Percentiles rank a stretch among this genome's conserved stretches.
These are phyloP conservation scores for Microctonus aethiopoides DNA, from an alignment of 2,888 invertebrate species.

Conservation along the genomic window DNA sequence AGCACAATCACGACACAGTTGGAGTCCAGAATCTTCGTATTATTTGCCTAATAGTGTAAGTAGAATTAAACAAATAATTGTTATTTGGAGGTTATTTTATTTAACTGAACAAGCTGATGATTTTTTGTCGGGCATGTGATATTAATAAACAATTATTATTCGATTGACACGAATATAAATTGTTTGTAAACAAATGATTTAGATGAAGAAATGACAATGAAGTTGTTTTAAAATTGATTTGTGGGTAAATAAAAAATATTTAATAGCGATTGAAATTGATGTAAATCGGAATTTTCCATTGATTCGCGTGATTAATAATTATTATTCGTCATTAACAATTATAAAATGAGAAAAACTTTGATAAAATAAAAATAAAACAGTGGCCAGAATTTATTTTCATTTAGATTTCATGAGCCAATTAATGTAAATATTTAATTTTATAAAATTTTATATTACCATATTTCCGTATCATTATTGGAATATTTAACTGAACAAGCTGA, in stretches of 20 bases:
- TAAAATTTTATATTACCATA: slow-evolving; percentile 74
- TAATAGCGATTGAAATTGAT: too few species aligned
- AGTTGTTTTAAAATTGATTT: too few species aligned
- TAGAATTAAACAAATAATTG: neutral
- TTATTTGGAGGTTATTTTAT: slow-evolving; percentile 60
- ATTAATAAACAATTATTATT: neutral
- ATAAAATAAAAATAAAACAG: neutral
- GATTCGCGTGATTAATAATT: too few species aligned
- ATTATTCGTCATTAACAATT: too few species aligned
- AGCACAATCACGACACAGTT: slow-evolving; percentile 71
- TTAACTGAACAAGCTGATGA: slow-evolving; percentile 76
- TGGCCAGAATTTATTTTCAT: neutral
- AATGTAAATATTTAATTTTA: too few species aligned
- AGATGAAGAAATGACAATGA: too few species aligned
- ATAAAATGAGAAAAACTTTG: neutral
- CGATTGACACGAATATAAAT: neutral
- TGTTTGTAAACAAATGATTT: too few species aligned
- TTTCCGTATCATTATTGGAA: slow-evolving; percentile 78
- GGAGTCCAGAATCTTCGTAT: slow-evolving; percentile 71
- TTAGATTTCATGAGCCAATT: neutral
- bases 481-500: slow-evolving; percentile 76
- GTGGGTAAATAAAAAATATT: too few species aligned
- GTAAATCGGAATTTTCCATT: too few species aligned
- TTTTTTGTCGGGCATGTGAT: slow-evolving; percentile 69
- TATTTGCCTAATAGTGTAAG: slow-evolving; percentile 51